Evolutionary conservation across 1,140 invertebrate genomes (phyloP), one percentile per base, ranked within the genome.

Genomic region (Drosophila lini): DNA sequence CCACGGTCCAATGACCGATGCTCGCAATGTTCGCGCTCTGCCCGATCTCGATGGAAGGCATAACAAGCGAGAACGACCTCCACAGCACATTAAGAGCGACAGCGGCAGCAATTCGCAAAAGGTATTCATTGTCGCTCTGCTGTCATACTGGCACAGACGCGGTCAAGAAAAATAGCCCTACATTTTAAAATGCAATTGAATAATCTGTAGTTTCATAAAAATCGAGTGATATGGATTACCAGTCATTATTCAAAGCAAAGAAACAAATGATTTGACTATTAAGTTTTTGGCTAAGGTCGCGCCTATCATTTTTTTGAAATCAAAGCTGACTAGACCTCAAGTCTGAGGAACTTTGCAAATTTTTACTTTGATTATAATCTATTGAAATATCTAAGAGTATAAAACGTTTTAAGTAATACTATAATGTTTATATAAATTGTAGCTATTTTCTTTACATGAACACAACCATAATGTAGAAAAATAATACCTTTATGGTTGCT

Each of bases 1-100:
- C 75, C 67, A 68, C 84, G 84, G 83, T 86, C 83, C 83, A 86
- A 83, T 86, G 83, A 86, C 83, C 83, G 83, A 83, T 80, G 80
- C 78, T 81, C 74, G 81, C 55, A 38, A 58, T 57, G 71, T 44
- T 70, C 62, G 62, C 56, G 74, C 42, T 55, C 52, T 47, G 63
- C 36, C 67, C 44, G 52, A 58, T 73, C 67, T 50, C 67, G 69
- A 80, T 88, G 82, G 78, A 67, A 70, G 80, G 80, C 83, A 88
- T 83, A 86, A 78, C 76, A 78, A 80, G 68, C 83, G 76, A 83
- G 84, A 88, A 83, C 83, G 83, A 86, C 83, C 83, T 86, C 83
- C 76, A 83, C 84, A 82, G 73, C 61, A 64, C 68, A 85, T 79
- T 63, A 86, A 81, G 61, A 80, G 50, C 48, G 40, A 71, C 64